These are phyloP conservation scores for Rhinogobius similis DNA, from an alignment of 2,113 vertebrate species.

Conservation along the genomic window DNA sequence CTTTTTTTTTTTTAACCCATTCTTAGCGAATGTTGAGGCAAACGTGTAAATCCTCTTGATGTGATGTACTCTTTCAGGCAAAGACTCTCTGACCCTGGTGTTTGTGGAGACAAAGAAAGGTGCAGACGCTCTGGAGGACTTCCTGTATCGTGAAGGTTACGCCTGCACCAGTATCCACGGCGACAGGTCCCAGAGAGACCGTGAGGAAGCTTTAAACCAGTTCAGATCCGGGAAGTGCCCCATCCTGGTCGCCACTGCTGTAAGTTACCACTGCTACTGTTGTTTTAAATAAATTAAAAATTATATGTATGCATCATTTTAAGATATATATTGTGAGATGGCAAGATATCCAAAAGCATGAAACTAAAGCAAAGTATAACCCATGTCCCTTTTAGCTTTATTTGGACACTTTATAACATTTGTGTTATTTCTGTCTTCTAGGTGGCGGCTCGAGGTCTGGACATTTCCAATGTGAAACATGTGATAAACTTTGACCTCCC, in stretches of 20 bases:
- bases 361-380: too few relatives aligned
- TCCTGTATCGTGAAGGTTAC: conserved; percentile 93
- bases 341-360: too few relatives aligned
- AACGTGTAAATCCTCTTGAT: background rate
- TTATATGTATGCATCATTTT: too few relatives aligned
- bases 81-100: conserved; percentile 94
- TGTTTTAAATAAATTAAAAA: too few relatives aligned
- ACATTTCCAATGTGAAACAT: conserved; percentile 97
- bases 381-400: too few relatives aligned
- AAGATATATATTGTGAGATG: too few relatives aligned
- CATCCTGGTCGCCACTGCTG: conserved; percentile 96
- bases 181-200: conserved; percentile 93
- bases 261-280: conserved; percentile 62
- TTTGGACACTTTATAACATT: background rate
- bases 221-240: conserved; percentile 97
- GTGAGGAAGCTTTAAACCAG: conserved; percentile 94
- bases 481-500: conserved; percentile 98
- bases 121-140: conserved; percentile 93
- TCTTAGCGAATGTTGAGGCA: background rate
- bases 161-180: conserved; percentile 98
- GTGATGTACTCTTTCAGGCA: conserved; percentile 75
- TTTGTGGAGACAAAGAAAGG: conserved; percentile 99
- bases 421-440: conserved; percentile 38
- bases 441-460: conserved; percentile 96
- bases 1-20: background rate